Evolutionary conservation across 2,797 vertebrate genomes (phyloP).

Genomic region (Melanotaenia parkinsoni): DNA sequence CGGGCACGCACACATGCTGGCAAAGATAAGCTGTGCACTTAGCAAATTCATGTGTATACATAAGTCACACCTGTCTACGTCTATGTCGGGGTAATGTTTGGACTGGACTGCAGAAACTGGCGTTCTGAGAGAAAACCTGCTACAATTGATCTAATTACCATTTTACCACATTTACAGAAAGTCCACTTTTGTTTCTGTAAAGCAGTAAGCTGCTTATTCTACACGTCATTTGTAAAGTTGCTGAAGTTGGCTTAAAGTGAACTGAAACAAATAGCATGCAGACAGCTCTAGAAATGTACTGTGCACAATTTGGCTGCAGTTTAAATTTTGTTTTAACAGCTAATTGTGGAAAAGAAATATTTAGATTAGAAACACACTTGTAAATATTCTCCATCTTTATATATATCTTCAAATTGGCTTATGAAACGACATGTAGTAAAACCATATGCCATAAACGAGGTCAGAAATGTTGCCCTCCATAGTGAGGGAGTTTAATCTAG

Average conservation of each 20-base stretch:
- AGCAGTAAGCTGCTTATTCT: background rate
- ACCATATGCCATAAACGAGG: slow-evolving; percentile 3
- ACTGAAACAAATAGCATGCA: background rate
- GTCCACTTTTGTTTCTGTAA: background rate
- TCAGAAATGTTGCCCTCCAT: slow-evolving; percentile 20
- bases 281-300: background rate
- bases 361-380: background rate
- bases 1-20: slow-evolving; percentile 30
- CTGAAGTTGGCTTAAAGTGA: background rate
- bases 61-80: slow-evolving; percentile 45
- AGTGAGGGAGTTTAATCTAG: slow-evolving; percentile 25
- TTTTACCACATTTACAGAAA: slow-evolving; percentile 3
- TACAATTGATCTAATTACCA: background rate
- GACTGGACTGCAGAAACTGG: slow-evolving; percentile 1
- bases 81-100: slow-evolving; percentile 21
- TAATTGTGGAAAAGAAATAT: background rate
- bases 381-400: background rate
- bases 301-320: background rate
- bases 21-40: slow-evolving; percentile 62
- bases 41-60: slow-evolving; percentile 37
- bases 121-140: background rate
- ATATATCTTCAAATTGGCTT: background rate
- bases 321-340: background rate
- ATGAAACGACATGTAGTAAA: background rate
- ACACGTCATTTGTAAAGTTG: background rate